Evolutionary conservation across 2,113 vertebrate species (phyloP), one percentile per base, ranked within the genome.

Genomic region (Edolisoma coerulescens): DNA sequence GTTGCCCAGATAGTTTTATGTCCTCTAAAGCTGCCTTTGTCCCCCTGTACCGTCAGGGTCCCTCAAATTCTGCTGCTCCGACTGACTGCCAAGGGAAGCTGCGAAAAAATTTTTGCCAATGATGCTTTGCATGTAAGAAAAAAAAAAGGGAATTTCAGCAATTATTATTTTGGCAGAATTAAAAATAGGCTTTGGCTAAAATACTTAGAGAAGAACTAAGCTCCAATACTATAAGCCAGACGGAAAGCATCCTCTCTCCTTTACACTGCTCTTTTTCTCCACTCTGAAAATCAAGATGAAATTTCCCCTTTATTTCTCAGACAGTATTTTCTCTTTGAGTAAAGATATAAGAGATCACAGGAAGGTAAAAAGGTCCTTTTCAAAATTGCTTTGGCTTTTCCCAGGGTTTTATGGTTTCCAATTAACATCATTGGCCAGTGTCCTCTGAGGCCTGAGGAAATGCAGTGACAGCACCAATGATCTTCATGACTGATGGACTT

Each of bases 181-280:
- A 81, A 80, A 94, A 95, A 70, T 44, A 93, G 47, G 33, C 60
- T 92, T 92, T 86, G 79, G 87, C 45, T 26, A 85, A 93, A 85
- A 54, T 42, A 26, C n/a, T 79, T 44, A 15, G n/a, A 50, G 47
- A 57, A 68, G 33, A 81, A 49, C 44, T 56, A 56, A 69, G 15
- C 39, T 80, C 68, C 30, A 54, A 1, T 33, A 77, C 35, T 15
- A 30, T 26, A 52, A 90, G 50, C 27, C 63, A 63, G 54, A 77
- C 8, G 2, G 52, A 89, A 89, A 60, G 13, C 15, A 52, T 60
- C 35, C 47, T 70, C 11, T 69, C 81, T 91, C 41, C 39, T 88
- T 95, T 50, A 32, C 45, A 50, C 18, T 74, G 59, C 44, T 84
- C 53, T 64, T 73, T 81, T 90, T 61, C 69, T 87, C 35, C 32